A percentile compares a stretch with the other conserved stretches of the same genome.
phyloP scores from a whole-genome alignment of 2,888 invertebrate species.

The Cosmopolites sordidus region DNA sequence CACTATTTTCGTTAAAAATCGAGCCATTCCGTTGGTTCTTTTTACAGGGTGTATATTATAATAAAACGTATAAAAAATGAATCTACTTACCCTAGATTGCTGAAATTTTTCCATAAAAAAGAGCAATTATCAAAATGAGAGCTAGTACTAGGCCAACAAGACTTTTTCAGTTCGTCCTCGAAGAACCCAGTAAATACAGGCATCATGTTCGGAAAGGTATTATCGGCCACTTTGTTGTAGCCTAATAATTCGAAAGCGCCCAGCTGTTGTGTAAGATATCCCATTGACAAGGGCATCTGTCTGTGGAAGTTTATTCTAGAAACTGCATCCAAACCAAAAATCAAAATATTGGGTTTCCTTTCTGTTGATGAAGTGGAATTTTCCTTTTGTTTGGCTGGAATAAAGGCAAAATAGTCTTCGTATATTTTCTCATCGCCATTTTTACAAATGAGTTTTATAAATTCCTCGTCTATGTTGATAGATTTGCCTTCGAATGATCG shows the following conservation, averaged over 20 bases:
- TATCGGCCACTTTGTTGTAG: constrained; percentile 91
- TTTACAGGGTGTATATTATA: too few species aligned
- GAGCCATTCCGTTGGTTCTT: too few species aligned
- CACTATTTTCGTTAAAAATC: too few species aligned
- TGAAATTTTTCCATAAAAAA: constrained; percentile 80
- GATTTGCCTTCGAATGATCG: constrained; percentile 49
- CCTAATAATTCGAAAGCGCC: constrained; percentile 77
- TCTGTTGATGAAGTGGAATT: neutral
- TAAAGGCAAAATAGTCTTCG: constrained; percentile 65
- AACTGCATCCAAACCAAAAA: constrained; percentile 81
- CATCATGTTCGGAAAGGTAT: constrained; percentile 86
- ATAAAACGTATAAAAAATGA: too few species aligned
- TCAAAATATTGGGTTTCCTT: constrained; percentile 61
- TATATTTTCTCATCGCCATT: constrained; percentile 53
- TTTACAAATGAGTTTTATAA: constrained; percentile 63
- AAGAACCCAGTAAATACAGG: constrained; percentile 73
- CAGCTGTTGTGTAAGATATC: constrained; percentile 54
- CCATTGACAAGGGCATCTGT: constrained; percentile 71
- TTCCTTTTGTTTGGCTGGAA: constrained; percentile 48
- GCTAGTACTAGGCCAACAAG: constrained; percentile 55
- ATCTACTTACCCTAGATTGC: constrained; percentile 65
- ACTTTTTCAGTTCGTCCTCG: constrained; percentile 59
- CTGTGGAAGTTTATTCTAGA: constrained; percentile 81
- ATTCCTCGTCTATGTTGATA: constrained; percentile 58
- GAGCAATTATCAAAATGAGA: constrained; percentile 72